Base-by-base conservation (phyloP, 2,113 vertebrate genomes). In the Euleptes europaea region DNA sequence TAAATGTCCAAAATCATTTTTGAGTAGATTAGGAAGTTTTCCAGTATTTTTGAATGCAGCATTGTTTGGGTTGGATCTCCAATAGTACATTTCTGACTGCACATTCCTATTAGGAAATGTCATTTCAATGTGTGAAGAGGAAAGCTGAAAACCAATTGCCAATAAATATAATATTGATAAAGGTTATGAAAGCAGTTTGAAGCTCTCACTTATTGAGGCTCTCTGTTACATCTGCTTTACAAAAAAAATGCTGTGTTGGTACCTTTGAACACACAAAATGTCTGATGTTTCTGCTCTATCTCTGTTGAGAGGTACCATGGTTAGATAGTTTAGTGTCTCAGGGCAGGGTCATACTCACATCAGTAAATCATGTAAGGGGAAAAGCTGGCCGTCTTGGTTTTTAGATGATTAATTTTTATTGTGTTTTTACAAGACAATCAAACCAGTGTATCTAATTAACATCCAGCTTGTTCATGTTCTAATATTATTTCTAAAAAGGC, bases 81-180 rank as follows among this genome's bases (percentile, higher is more conserved):
- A 63, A 1, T 28, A 28, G 60, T 63, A 63, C 26, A 63, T 63
- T 63, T 63, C 54, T 57, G 54, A 57, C 6, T 57, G 19, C 21
- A 57, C 5, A 57, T 78, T 51, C 78, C 92, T 87, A 88, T 92
- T 86, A 67, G 78, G 78, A 76, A 90, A 14, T 77, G 10, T 84
- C 89, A 44, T 86, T 81, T 78, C 77, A 88, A 84, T 84, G 38
- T 82, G 87, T 95, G 88, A 93, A 91, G 93, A 28, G 47, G 77
- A 91, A 75, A 95, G 91, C 78, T 91, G 85, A 95, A 94, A 91
- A 70, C 69, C 78, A 91, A 84, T 94, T 95, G 94, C 85, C 69
- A 76, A 90, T 93, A 86, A 85, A 49, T 76, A 42, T 19, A 54
- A 15, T 77, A 40, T 40, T 84, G 49, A 8, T 42, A 10, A 57